Evolutionary conservation across 2,888 invertebrate species (phyloP).

Genomic region (Perizoma affinitatum): DNA sequence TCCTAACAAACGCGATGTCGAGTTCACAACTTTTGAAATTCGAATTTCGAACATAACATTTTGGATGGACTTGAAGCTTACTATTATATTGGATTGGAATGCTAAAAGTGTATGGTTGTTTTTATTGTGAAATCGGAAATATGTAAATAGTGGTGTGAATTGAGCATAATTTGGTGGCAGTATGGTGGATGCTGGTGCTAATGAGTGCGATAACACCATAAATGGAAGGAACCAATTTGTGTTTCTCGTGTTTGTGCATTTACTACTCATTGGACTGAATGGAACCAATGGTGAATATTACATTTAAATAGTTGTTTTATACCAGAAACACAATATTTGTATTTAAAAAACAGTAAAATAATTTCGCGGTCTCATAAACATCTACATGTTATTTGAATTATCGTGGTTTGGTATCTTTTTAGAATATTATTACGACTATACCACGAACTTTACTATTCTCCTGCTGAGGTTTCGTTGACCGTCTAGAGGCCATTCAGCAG

Average conservation of each 20-base stretch:
- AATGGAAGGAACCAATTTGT: constrained; percentile 82
- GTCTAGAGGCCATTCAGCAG: too few relatives aligned
- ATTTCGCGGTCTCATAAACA: too few relatives aligned
- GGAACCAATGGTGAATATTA: constrained; percentile 78
- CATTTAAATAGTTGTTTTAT: constrained; percentile 13
- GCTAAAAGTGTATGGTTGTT: constrained; percentile 20
- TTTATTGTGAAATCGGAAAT: constrained; percentile 56
- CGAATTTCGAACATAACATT: constrained; percentile 15
- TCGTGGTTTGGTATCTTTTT: too few relatives aligned
- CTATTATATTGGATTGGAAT: constrained; percentile 24
- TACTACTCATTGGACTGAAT: constrained; percentile 80
- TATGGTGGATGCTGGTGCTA: constrained; percentile 82
- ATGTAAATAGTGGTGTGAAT: constrained; percentile 77
- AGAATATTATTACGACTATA: too few relatives aligned
- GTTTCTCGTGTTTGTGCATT: constrained; percentile 80
- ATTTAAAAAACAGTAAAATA: too few relatives aligned
- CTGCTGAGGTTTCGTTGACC: too few relatives aligned
- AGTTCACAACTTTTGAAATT: constrained; percentile 59
- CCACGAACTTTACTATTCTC: too few relatives aligned
- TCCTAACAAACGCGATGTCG: constrained; percentile 50
- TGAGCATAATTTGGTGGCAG: constrained; percentile 75
- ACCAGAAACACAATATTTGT: neutral
- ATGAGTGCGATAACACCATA: constrained; percentile 79
- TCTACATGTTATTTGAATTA: too few relatives aligned
- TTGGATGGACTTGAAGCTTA: neutral